A percentile compares a stretch with the other conserved stretches of the same genome.
Evolutionary conservation across 2,113 vertebrate genomes (phyloP).

Genomic region (Serilophus lunatus): DNA sequence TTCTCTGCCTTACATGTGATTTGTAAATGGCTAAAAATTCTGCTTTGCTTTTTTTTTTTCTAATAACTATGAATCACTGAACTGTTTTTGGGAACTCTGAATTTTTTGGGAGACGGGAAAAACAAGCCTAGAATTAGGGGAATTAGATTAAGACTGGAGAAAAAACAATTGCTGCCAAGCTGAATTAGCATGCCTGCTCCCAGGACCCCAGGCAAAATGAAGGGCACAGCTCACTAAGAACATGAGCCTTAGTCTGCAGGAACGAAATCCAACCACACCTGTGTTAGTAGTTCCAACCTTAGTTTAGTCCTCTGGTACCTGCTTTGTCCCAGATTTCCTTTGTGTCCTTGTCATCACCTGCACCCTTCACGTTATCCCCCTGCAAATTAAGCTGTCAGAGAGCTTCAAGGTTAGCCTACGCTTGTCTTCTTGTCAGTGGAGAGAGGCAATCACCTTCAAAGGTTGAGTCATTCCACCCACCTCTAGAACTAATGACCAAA

Average conservation of each 20-base stretch:
- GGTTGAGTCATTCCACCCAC: neutral
- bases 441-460: neutral
- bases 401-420: neutral
- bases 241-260: neutral
- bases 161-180: neutral
- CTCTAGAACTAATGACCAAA: neutral
- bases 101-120: neutral
- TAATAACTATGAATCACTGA: rapidly evolving
- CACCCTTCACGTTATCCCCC: neutral
- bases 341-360: neutral
- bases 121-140: neutral
- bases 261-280: neutral
- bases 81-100: neutral
- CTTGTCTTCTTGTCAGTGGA: neutral
- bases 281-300: neutral
- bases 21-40: neutral
- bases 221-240: neutral
- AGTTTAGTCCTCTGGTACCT: neutral
- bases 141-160: neutral
- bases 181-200: neutral
- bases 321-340: neutral
- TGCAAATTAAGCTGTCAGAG: conserved; percentile 31
- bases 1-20: neutral
- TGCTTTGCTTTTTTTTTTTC: neutral
- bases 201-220: neutral